Percentiles rank a stretch among this genome's conserved stretches.
Evolutionary conservation across 2,113 vertebrate genomes (phyloP).

Genomic region (Otolemur garnettii): DNA sequence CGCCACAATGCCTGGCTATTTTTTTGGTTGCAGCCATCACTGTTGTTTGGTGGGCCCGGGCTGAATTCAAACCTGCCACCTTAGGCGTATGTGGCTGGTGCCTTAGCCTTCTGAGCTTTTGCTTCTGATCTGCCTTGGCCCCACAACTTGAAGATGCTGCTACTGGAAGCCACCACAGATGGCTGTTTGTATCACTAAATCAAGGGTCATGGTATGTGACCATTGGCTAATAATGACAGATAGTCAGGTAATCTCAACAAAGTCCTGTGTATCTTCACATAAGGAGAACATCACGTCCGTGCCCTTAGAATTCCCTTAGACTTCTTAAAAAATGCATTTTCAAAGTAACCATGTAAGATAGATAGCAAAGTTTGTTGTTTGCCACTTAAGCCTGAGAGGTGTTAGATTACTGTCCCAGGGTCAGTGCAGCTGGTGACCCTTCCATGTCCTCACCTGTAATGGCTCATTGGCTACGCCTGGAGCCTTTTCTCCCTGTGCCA

Average conservation of each 20-base stretch:
- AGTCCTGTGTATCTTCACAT: background rate
- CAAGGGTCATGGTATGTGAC: background rate
- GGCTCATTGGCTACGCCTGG: background rate
- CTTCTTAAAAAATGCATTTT: background rate
- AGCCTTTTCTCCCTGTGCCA: rapidly evolving
- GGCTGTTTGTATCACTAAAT: slow-evolving; percentile 13
- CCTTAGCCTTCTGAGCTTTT: background rate
- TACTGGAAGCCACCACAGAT: no score
- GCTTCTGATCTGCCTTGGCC: background rate
- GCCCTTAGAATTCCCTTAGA: background rate
- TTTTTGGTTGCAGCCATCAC: no score
- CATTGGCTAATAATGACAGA: background rate
- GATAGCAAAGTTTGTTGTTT: background rate
- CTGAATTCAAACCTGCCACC: no score
- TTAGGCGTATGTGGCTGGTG: no score
- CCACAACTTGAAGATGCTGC: background rate
- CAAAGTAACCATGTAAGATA: background rate
- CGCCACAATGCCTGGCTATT: no score
- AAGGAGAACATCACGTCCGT: background rate
- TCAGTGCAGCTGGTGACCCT: background rate
- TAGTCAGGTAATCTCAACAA: background rate
- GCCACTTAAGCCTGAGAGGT: background rate
- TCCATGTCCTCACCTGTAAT: background rate
- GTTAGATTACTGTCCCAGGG: background rate
- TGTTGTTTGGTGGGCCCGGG: no score